Conservation (phyloP, 2,888 invertebrate genomes). For the Abscondita cerata region DNA sequence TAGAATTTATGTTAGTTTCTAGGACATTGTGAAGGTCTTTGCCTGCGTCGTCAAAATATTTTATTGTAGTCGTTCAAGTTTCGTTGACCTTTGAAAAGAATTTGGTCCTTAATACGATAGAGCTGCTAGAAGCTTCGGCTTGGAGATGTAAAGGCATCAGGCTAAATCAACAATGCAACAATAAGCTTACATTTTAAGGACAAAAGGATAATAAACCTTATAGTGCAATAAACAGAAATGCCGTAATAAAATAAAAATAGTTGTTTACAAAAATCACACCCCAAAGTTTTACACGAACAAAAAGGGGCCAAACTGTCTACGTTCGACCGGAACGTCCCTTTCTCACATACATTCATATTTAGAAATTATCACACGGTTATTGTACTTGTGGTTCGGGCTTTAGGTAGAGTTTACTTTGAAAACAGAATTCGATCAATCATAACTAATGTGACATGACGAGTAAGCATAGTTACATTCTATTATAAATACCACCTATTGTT, state of each 20-base stretch:
- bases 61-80: slow-evolving; percentile 7
- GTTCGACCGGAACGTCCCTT: slow-evolving; percentile 47
- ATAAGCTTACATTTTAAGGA: slow-evolving; percentile 50
- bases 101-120: slow-evolving; percentile 1
- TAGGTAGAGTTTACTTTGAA: slow-evolving; percentile 45
- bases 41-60: slow-evolving; percentile 2
- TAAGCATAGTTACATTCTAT: slow-evolving; percentile 59
- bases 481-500: slow-evolving; percentile 60
- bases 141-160: slow-evolving; percentile 3
- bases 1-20: slow-evolving; percentile 9
- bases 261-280: slow-evolving; percentile 51
- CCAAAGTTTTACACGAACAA: slow-evolving; percentile 51
- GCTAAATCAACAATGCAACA: slow-evolving; percentile 38
- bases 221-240: slow-evolving; percentile 48
- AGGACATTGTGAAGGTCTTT: slow-evolving; percentile 1
- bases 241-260: slow-evolving; percentile 47
- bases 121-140: background rate
- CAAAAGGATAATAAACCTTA: slow-evolving; percentile 48
- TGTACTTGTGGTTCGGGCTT: slow-evolving; percentile 42
- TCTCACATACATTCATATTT: slow-evolving; percentile 49
- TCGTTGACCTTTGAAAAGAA: slow-evolving; percentile 7
- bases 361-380: slow-evolving; percentile 39
- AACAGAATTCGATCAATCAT: slow-evolving; percentile 56
- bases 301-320: slow-evolving; percentile 57
- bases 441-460: slow-evolving; percentile 60